Evolutionary conservation across 2,113 vertebrate genomes (phyloP).

Genomic region (Canis aureus): DNA sequence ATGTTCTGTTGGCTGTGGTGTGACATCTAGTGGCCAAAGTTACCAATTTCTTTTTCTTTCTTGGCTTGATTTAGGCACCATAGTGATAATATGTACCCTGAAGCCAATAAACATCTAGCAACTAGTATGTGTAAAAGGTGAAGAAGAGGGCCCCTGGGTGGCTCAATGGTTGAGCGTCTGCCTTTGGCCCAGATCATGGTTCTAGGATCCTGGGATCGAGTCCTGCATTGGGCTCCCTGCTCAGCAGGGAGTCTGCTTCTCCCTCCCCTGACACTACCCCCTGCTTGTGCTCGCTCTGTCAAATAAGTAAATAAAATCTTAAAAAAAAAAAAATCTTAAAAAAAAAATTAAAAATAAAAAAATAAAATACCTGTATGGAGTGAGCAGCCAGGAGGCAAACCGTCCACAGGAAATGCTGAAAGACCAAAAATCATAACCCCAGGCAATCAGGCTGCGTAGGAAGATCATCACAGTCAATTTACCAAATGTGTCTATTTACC

Average conservation of each 20-base stretch:
- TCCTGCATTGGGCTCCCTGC: no score
- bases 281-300: no score
- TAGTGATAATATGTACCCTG: not conserved
- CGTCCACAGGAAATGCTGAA: not conserved
- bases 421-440: not conserved
- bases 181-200: no score
- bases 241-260: no score
- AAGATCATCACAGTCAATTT: not conserved
- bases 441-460: no score
- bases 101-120: not conserved
- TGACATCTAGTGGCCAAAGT: constrained; percentile 62
- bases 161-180: no score
- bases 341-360: no score
- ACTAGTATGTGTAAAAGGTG: not conserved
- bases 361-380: not conserved
- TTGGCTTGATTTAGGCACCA: not conserved
- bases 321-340: no score
- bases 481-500: not conserved
- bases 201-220: no score
- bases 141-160: no score
- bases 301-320: no score
- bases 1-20: not conserved
- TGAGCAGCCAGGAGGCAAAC: not conserved
- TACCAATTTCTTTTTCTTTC: not conserved
- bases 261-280: no score